phyloP scores from a whole-genome alignment of 2,888 invertebrate species.

The Cataglyphis livida region DNA sequence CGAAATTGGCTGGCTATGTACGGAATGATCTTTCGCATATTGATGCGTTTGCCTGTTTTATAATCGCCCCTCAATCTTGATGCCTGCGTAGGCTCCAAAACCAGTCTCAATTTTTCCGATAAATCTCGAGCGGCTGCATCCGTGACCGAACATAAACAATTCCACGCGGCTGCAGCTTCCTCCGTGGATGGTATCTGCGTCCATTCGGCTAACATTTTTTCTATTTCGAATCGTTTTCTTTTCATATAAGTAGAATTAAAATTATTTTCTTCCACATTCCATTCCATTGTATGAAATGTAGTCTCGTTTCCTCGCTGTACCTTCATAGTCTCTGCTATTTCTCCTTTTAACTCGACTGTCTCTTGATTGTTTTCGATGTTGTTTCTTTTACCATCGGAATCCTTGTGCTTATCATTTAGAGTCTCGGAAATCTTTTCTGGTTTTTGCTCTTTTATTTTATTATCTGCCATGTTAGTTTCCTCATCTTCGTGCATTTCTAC shows the following conservation, averaged over 20 bases:
- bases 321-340: constrained; percentile 89
- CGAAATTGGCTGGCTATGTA: constrained; percentile 99
- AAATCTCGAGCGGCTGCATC: constrained; percentile 92
- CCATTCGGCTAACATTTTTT: constrained; percentile 80
- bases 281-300: constrained; percentile 90
- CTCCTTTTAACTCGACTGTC: constrained; percentile 91
- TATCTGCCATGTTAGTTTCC: constrained; percentile 85
- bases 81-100: constrained; percentile 98
- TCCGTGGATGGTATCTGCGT: constrained; percentile 82
- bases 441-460: constrained; percentile 73
- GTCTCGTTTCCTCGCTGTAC: constrained; percentile 91
- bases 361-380: constrained; percentile 84
- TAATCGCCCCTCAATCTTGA: constrained; percentile 97
- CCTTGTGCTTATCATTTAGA: constrained; percentile 81
- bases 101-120: constrained; percentile 96
- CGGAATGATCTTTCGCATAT: constrained; percentile 99
- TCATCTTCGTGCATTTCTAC: constrained; percentile 85
- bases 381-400: constrained; percentile 79
- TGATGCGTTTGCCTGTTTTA: constrained; percentile 97
- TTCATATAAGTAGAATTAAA: constrained; percentile 64
- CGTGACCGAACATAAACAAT: constrained; percentile 88
- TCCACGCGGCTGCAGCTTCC: constrained; percentile 88
- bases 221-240: constrained; percentile 77
- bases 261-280: constrained; percentile 55
- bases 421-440: constrained; percentile 82